phyloP scores from a whole-genome alignment of 2,888 invertebrate species.

The Scaptomyza polygonia region DNA sequence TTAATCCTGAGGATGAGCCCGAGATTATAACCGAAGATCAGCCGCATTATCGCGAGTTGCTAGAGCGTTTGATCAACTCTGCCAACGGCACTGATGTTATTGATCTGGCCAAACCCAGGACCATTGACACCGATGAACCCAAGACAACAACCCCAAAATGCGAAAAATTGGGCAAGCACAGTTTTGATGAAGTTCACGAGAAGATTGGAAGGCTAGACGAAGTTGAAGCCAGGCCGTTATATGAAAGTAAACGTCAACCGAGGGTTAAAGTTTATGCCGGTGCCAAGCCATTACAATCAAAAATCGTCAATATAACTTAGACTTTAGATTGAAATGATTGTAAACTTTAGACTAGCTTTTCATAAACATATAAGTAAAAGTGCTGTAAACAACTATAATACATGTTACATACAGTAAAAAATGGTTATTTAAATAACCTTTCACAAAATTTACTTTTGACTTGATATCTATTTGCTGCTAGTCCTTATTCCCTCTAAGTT shows the following conservation, averaged over 20 bases:
- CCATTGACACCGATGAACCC: neutral
- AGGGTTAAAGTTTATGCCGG: slow-evolving; percentile 33
- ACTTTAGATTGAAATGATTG: neutral
- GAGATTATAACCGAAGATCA: slow-evolving; percentile 78
- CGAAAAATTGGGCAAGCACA: slow-evolving; percentile 65
- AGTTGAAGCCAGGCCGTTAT: slow-evolving; percentile 5
- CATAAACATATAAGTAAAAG: too few species aligned
- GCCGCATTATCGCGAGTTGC: slow-evolving; percentile 69
- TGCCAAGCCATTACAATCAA: slow-evolving; percentile 55
- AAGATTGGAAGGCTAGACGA: neutral
- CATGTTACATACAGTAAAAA: too few species aligned
- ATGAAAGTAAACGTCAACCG: slow-evolving; percentile 9
- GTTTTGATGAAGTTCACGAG: slow-evolving; percentile 5
- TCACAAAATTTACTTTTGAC: too few species aligned
- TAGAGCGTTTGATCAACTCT: slow-evolving; percentile 53
- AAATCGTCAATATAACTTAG: slow-evolving; percentile 55
- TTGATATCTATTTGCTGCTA: too few species aligned
- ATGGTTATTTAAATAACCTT: too few species aligned
- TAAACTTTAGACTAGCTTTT: neutral
- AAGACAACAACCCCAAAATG: slow-evolving; percentile 2
- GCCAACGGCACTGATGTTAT: slow-evolving; percentile 48
- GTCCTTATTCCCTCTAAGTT: too few species aligned
- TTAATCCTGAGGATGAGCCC: slow-evolving; percentile 78
- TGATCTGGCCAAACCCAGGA: slow-evolving; percentile 46
- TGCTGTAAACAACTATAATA: too few species aligned